These are phyloP conservation scores for Plectropomus leopardus DNA, from an alignment of 2,113 vertebrate genomes.

Conservation along the genomic window DNA sequence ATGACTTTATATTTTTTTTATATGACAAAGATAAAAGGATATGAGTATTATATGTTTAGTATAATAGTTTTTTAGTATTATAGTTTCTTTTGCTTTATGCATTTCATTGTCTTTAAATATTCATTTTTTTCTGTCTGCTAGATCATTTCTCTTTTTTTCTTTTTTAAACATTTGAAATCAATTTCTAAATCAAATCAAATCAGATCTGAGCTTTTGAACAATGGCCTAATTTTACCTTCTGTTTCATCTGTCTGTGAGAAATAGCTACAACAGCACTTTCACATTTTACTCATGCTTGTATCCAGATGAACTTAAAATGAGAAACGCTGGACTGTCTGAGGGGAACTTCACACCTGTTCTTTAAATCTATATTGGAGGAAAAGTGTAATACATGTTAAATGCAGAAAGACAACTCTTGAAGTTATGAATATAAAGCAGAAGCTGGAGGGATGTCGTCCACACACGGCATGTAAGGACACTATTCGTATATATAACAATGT, in stretches of 20 bases:
- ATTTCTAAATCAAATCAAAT: too few relatives aligned
- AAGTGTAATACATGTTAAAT: background rate
- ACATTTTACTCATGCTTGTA: background rate
- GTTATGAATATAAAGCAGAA: conserved; percentile 4
- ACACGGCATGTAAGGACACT: background rate
- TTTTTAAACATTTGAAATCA: too few relatives aligned
- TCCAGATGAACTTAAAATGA: background rate
- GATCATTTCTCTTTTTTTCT: too few relatives aligned
- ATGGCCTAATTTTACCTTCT: background rate
- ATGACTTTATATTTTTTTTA: too few relatives aligned
- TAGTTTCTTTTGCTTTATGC: too few relatives aligned
- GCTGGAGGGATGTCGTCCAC: background rate
- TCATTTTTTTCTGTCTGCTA: too few relatives aligned
- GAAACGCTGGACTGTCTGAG: background rate
- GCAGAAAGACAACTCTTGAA: background rate
- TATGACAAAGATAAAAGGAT: too few relatives aligned
- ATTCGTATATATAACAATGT: background rate
- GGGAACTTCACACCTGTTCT: background rate
- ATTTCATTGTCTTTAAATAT: too few relatives aligned
- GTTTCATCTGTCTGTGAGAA: background rate
- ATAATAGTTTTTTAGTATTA: too few relatives aligned
- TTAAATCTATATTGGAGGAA: background rate
- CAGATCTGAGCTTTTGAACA: background rate
- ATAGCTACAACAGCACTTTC: background rate
- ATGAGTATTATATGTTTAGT: too few relatives aligned